These are phyloP conservation scores for Saccopteryx bilineata DNA, from an alignment of 2,113 vertebrate species.

Conservation along the genomic window DNA sequence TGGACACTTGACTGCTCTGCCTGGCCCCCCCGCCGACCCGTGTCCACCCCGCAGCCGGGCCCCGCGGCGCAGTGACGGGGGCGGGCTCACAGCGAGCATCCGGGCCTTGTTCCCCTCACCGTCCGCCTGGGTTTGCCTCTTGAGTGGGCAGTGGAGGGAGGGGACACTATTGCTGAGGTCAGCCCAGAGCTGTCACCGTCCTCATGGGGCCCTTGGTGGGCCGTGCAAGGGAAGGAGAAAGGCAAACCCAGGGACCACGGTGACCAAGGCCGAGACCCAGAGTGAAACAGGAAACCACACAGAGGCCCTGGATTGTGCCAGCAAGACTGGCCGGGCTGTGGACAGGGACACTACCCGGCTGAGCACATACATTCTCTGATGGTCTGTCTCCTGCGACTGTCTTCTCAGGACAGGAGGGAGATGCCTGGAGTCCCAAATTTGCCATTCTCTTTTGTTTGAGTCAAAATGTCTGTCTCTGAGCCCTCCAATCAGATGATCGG, in stretches of 20 bases:
- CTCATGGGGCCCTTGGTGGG: too few relatives aligned
- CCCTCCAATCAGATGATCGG: background rate
- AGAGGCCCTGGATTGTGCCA: background rate
- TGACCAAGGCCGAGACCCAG: background rate
- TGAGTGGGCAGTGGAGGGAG: too few relatives aligned
- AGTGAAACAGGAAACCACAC: rapidly evolving
- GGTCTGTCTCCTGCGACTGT: background rate
- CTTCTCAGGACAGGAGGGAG: rapidly evolving
- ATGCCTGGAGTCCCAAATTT: rapidly evolving
- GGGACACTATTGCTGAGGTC: background rate
- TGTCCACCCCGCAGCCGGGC: background rate
- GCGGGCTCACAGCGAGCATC: rapidly evolving
- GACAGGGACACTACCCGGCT: background rate
- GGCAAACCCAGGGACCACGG: too few relatives aligned
- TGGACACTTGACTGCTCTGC: background rate
- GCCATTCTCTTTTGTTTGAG: background rate
- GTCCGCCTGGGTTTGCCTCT: too few relatives aligned
- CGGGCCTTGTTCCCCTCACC: background rate
- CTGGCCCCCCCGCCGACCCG: background rate
- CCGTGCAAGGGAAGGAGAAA: background rate
- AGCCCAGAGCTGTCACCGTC: rapidly evolving
- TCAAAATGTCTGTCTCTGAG: too few relatives aligned
- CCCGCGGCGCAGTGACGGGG: rapidly evolving
- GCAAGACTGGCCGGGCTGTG: rapidly evolving
- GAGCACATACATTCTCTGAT: rapidly evolving